phyloP scores from a whole-genome alignment of 2,113 vertebrate genomes.

The Egretta garzetta region DNA sequence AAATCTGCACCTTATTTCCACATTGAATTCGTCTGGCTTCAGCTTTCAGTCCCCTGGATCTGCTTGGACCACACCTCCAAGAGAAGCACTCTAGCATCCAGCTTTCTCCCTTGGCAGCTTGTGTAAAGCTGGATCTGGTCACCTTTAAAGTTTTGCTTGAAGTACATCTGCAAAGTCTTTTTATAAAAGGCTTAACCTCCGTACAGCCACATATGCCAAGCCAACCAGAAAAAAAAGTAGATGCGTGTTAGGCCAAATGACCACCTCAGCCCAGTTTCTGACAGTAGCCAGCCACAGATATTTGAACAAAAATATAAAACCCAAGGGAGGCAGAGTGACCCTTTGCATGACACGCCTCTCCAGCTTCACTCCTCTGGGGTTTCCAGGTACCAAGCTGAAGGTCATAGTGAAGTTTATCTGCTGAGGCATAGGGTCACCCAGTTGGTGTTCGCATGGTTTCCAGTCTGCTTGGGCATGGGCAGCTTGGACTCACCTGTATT shows the following conservation, averaged over 20 bases:
- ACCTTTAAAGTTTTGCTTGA: neutral
- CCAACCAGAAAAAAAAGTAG: neutral
- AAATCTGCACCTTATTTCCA: slow-evolving; percentile 34
- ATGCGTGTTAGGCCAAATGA: neutral
- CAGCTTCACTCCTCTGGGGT: neutral
- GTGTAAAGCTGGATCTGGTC: neutral
- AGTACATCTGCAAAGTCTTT: neutral
- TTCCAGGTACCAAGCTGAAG: neutral
- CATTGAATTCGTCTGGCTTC: neutral
- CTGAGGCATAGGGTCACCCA: neutral
- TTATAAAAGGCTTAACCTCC: neutral
- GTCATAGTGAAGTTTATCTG: neutral
- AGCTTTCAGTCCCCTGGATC: neutral
- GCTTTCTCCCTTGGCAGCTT: neutral
- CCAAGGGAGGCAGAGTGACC: neutral
- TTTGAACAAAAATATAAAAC: neutral
- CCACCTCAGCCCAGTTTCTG: neutral
- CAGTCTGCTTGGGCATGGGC: neutral
- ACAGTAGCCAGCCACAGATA: neutral
- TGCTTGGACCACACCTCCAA: neutral
- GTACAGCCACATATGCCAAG: neutral
- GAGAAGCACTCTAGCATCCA: neutral
- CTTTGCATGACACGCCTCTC: neutral
- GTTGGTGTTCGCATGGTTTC: neutral
- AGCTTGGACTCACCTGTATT: neutral